Conservation (phyloP, 2,888 invertebrate genomes). For the Liposcelis brunnea region DNA sequence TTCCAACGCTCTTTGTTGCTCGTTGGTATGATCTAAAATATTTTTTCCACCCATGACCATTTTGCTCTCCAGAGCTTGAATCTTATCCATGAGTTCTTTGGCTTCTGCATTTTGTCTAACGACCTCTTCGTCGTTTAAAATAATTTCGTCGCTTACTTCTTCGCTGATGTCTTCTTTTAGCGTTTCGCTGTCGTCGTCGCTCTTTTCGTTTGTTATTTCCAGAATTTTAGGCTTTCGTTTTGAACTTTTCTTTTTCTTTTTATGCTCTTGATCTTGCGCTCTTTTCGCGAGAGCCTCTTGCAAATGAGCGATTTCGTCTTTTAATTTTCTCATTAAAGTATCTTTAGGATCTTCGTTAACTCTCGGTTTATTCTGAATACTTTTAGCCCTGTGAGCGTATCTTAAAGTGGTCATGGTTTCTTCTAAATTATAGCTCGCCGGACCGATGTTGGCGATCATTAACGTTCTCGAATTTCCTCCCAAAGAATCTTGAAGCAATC, state of each 20-base stretch:
- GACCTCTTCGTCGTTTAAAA: conserved; percentile 27
- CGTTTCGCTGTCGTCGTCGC: conserved; percentile 24
- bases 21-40: conserved; percentile 87
- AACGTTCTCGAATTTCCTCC: conserved; percentile 98
- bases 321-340: conserved; percentile 86
- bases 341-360: conserved; percentile 99
- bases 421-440: conserved; percentile 94
- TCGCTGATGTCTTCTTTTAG: conserved; percentile 19
- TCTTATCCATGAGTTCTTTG: conserved; percentile 58
- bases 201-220: conserved; percentile 16
- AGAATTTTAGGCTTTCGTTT: conserved; percentile 15
- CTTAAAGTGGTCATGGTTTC: conserved; percentile 92
- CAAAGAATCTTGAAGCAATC: conserved; percentile 89
- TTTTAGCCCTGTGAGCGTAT: conserved; percentile 93
- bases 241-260: conserved; percentile 17
- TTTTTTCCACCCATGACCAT: conserved; percentile 88
- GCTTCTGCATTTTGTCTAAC: conserved; percentile 37
- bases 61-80: conserved; percentile 79
- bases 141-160: conserved; percentile 25
- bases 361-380: conserved; percentile 95
- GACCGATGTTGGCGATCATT: conserved; percentile 98
- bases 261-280: conserved; percentile 19
- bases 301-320: conserved; percentile 77
- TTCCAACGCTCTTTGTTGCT: conserved; percentile 79
- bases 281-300: conserved; percentile 25